Conservation (phyloP, 2,113 vertebrate species). For the Chrysemys picta region DNA sequence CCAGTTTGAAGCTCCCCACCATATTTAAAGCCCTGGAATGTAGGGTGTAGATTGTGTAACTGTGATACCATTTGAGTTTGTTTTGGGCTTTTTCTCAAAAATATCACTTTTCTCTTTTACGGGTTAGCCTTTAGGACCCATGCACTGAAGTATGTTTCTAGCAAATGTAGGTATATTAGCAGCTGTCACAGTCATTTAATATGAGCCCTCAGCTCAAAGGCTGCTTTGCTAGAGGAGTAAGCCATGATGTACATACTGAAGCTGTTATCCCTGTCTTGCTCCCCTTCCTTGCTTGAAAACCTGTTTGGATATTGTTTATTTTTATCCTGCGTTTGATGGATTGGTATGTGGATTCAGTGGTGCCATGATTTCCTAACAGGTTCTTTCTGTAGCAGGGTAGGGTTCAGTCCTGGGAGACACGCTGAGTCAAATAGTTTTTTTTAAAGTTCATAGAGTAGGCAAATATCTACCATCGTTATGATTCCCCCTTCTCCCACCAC, state of each 20-base stretch:
- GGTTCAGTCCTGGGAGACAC: conserved; percentile 17
- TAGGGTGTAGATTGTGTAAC: neutral
- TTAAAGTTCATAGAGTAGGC: conserved; percentile 52
- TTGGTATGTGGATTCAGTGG: conserved; percentile 45
- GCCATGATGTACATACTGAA: conserved; percentile 64
- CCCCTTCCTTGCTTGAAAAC: conserved; percentile 60
- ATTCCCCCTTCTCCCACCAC: neutral
- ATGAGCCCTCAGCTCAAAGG: conserved; percentile 38
- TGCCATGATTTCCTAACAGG: conserved; percentile 36
- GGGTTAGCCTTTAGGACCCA: conserved; percentile 28
- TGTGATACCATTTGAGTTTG: neutral
- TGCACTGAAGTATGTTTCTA: neutral
- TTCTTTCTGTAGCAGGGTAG: conserved; percentile 26
- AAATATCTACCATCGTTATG: conserved; percentile 36
- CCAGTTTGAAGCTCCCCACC: neutral
- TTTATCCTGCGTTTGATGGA: conserved; percentile 68
- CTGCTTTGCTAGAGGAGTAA: neutral
- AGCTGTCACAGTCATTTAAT: conserved; percentile 53
- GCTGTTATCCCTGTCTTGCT: conserved; percentile 62
- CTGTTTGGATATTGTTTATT: conserved; percentile 63
- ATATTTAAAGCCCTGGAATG: neutral
- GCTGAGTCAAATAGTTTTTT: conserved; percentile 23
- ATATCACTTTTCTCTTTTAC: neutral
- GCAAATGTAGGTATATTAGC: conserved; percentile 27
- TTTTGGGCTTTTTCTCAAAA: neutral